A percentile compares a stretch with the other conserved stretches of the same genome.
Conservation (phyloP, 1,140 invertebrate species). For the Zeugodacus cucurbitae region DNA sequence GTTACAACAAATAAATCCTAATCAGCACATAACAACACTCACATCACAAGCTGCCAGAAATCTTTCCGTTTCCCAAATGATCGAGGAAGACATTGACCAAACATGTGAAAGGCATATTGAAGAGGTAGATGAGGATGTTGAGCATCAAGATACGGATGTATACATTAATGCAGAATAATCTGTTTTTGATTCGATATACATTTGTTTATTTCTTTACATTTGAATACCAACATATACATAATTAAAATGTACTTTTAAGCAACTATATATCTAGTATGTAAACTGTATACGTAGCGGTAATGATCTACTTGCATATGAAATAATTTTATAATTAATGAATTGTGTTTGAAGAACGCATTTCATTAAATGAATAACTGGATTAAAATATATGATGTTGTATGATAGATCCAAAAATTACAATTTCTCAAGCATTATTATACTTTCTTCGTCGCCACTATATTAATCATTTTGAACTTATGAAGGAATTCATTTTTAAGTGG, state of each 20-base stretch:
- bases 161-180: conserved; percentile 14
- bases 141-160: background rate
- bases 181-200: background rate
- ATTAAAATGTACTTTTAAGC: background rate
- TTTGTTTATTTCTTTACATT: background rate
- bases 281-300: background rate
- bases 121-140: background rate
- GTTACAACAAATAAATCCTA: background rate
- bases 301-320: background rate
- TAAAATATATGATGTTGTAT: too few relatives aligned
- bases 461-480: background rate
- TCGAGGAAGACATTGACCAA: background rate
- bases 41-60: background rate
- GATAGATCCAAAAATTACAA: background rate
- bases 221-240: background rate
- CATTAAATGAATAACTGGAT: too few relatives aligned
- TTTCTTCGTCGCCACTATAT: too few relatives aligned
- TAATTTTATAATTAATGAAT: background rate
- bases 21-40: background rate
- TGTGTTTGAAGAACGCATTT: background rate
- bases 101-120: background rate
- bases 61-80: background rate
- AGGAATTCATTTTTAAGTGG: background rate
- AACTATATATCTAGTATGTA: background rate
- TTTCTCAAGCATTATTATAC: background rate